Base-by-base conservation (phyloP, 2,797 vertebrate genomes). In the Yasuhikotakia modesta region DNA sequence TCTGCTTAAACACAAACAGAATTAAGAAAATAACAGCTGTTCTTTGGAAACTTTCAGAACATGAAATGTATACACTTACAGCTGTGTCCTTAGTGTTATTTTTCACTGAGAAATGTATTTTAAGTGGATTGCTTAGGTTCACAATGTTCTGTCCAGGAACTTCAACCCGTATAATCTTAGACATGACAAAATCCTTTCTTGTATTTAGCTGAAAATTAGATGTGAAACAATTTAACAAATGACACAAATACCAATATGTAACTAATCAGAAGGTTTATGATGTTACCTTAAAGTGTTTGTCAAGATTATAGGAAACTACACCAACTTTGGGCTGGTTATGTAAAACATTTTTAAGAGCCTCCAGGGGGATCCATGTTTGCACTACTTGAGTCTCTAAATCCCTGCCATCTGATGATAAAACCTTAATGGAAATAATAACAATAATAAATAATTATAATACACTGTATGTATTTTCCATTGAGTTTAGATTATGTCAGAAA, bases 121-220 rank as follows among this genome's bases (percentile, higher is more conserved):
- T 24, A 27, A 93, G 76, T 13, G 71, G 63, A 0, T 57, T 46
- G 0, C 0, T 0, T 50, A 91, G 81, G 63, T 86, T 0, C 0
- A 1, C 5, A 32, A 87, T 61, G 1, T 0, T 24, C 0, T 4
- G 2, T 2, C 24, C 73, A 0, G 70, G 35, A 0, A 75, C 1
- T 81, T 92, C 90, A 35, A 92, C 83, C 39, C 91, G 84, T 35
- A 91, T 64, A 19, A 89, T 79, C 70, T 72, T 50, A 1, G 90
- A 88, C 21, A 58, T 3, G 13, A 14, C 0, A 0, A 27, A 0
- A 14, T 58, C 1, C 21, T 64, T 2, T 6, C 0, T 1, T 2
- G 45, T 0, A 16, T 30, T 17, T 8, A 17, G 0, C 79, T 79
- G 71, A 69, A 22, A 70, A 48, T 17, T 4, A 48, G 0, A 50